phyloP scores from a whole-genome alignment of 2,113 vertebrate species.

The Daboia siamensis region DNA sequence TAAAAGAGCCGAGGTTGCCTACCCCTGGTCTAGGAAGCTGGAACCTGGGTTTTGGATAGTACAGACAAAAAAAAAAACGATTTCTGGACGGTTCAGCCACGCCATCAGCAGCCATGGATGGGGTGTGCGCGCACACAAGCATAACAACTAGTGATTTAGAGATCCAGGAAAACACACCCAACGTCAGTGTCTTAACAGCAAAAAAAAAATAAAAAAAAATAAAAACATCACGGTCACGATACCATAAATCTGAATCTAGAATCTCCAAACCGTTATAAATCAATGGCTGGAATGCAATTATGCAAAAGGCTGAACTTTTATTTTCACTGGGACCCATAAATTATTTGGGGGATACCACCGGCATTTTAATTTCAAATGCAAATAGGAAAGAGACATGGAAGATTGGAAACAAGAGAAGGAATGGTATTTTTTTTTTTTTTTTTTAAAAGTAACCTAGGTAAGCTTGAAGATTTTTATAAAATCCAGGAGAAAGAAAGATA shows the following conservation, averaged over 20 bases:
- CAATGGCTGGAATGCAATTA: background rate
- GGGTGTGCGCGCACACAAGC: background rate
- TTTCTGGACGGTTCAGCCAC: background rate
- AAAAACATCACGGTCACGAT: background rate
- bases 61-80: background rate
- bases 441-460: background rate
- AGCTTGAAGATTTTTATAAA: background rate
- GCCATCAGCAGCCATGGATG: background rate
- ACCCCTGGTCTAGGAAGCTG: background rate
- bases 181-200: background rate
- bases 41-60: background rate
- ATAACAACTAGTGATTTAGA: background rate
- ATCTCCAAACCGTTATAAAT: background rate
- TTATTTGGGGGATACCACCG: background rate
- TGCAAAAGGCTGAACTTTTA: background rate
- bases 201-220: no score
- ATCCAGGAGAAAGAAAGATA: background rate
- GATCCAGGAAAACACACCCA: background rate
- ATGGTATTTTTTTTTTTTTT: background rate
- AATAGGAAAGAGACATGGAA: background rate
- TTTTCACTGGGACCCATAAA: background rate
- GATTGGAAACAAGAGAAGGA: background rate
- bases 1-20: no score
- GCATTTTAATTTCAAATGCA: background rate
- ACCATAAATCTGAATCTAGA: background rate